A percentile compares a stretch with the other conserved stretches of the same genome.
These are phyloP conservation scores for Megalonaias nervosa DNA, from an alignment of 1,140 invertebrate genomes.

Conservation along the genomic window DNA sequence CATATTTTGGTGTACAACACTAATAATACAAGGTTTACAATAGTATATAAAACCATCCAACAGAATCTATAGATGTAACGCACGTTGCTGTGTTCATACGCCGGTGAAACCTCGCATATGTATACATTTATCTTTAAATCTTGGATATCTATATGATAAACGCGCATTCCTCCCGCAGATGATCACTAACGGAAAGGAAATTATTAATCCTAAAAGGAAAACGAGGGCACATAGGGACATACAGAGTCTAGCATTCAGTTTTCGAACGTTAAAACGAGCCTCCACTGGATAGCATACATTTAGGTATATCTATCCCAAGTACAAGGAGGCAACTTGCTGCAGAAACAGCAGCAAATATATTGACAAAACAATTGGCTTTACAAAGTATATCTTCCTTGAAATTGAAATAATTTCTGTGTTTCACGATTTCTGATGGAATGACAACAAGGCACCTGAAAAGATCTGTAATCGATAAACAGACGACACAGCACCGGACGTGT, in stretches of 20 bases:
- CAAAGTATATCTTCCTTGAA: constrained; percentile 5
- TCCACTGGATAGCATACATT: constrained; percentile 25
- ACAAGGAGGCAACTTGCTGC: constrained; percentile 8
- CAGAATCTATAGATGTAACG: constrained; percentile 24
- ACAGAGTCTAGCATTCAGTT: constrained; percentile 10
- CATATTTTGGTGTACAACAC: constrained; percentile 12
- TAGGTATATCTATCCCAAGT: constrained; percentile 16
- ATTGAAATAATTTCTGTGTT: constrained; percentile 19
- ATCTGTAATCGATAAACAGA: constrained; percentile 18
- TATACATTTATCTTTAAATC: constrained; percentile 5
- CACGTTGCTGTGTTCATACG: neutral
- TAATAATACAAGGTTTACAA: constrained; percentile 8
- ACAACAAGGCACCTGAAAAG: constrained; percentile 18
- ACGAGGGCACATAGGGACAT: neutral
- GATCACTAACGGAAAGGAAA: constrained; percentile 16
- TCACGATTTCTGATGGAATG: constrained; percentile 24
- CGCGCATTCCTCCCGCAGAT: constrained; percentile 17
- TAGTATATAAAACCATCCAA: constrained; percentile 2
- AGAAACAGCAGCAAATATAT: constrained; percentile 16
- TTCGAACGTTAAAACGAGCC: neutral
- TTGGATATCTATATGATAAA: constrained; percentile 1
- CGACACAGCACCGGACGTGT: constrained; percentile 27
- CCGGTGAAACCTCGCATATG: constrained; percentile 14
- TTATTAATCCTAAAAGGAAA: neutral
- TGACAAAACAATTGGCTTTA: constrained; percentile 32